Percentiles rank a stretch among this genome's conserved stretches.
phyloP scores from a whole-genome alignment of 2,888 invertebrate species.

The Bellardia pandia region DNA sequence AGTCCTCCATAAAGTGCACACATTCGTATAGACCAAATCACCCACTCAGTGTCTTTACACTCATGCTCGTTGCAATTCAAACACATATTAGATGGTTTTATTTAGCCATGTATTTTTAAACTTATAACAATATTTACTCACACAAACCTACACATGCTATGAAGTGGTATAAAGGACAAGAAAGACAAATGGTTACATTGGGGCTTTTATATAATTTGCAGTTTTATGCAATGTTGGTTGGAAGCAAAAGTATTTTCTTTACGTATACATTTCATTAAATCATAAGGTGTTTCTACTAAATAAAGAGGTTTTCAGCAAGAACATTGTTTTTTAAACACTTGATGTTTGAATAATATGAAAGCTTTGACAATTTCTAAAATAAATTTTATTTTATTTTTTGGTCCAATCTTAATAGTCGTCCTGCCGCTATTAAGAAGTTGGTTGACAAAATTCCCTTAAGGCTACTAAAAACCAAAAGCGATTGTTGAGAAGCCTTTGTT shows the following conservation, averaged over 20 bases:
- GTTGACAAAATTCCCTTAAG: too few species aligned
- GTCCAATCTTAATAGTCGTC: too few species aligned
- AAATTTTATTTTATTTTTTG: too few species aligned
- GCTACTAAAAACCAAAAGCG: too few species aligned
- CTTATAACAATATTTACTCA: conserved; percentile 56
- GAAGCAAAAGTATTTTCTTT: background rate
- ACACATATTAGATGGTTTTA: conserved; percentile 52
- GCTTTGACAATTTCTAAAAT: too few species aligned
- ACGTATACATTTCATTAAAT: background rate
- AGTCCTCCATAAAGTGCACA: conserved; percentile 21
- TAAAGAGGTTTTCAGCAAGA: too few species aligned
- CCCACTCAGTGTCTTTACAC: background rate
- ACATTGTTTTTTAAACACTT: too few species aligned
- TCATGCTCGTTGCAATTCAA: conserved; percentile 1
- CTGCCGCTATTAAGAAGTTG: too few species aligned
- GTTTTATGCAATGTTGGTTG: conserved; percentile 6
- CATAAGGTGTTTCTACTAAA: too few species aligned
- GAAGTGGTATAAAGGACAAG: conserved; percentile 39
- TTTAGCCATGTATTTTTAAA: conserved; percentile 59
- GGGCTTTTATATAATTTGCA: conserved; percentile 32
- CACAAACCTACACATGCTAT: conserved; percentile 29
- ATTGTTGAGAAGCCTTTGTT: too few species aligned
- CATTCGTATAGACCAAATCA: background rate
- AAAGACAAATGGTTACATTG: conserved; percentile 54
- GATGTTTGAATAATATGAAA: too few species aligned